These are phyloP conservation scores for Acrobasis consociella DNA, from an alignment of 2,888 invertebrate genomes.

Conservation along the genomic window DNA sequence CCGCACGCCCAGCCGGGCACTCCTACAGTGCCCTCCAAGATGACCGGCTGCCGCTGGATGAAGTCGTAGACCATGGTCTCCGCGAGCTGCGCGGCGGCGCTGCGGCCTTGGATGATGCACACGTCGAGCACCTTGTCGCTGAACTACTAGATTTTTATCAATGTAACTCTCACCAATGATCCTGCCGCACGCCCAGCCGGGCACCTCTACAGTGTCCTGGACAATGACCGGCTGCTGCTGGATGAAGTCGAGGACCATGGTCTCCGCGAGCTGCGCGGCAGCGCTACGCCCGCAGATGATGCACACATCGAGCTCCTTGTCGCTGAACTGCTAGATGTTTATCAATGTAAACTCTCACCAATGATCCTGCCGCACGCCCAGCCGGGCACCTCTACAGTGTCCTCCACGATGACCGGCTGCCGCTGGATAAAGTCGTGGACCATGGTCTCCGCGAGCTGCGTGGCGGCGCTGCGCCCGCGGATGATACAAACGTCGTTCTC, in stretches of 20 bases:
- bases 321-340: slow-evolving; percentile 66
- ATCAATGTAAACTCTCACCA: slow-evolving; percentile 66
- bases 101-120: slow-evolving; percentile 87
- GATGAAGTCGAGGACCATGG: slow-evolving; percentile 85
- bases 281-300: slow-evolving; percentile 87
- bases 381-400: slow-evolving; percentile 85
- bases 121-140: slow-evolving; percentile 84
- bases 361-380: slow-evolving; percentile 88
- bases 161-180: slow-evolving; percentile 84
- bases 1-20: slow-evolving; percentile 87
- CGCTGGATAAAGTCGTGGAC: slow-evolving; percentile 87
- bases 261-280: slow-evolving; percentile 87
- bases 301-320: slow-evolving; percentile 85
- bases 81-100: slow-evolving; percentile 86
- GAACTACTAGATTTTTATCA: slow-evolving; percentile 54
- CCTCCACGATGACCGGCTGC: slow-evolving; percentile 86
- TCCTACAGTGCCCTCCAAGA: slow-evolving; percentile 85
- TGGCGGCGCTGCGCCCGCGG: slow-evolving; percentile 85
- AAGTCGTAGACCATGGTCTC: slow-evolving; percentile 86
- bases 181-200: slow-evolving; percentile 85
- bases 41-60: slow-evolving; percentile 86
- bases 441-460: slow-evolving; percentile 86
- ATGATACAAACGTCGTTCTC: slow-evolving; percentile 87
- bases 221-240: slow-evolving; percentile 87
- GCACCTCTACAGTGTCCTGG: slow-evolving; percentile 86